These are phyloP conservation scores for Pseudachorutes palmiensis DNA, from an alignment of 1,140 invertebrate species.

Conservation along the genomic window DNA sequence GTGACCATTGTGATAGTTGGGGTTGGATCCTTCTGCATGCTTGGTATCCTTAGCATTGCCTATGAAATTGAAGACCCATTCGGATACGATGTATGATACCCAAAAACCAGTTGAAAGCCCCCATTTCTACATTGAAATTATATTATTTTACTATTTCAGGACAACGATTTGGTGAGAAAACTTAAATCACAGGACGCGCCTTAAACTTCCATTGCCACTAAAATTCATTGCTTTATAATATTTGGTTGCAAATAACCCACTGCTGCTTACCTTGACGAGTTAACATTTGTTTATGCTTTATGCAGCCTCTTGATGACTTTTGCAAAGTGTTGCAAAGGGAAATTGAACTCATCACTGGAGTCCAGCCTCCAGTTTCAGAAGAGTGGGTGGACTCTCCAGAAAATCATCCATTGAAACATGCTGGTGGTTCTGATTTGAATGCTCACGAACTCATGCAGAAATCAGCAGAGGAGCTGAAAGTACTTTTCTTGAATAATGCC, in stretches of 20 bases:
- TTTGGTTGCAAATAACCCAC: background rate
- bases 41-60: conserved; percentile 34
- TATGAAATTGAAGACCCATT: conserved; percentile 37
- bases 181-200: background rate
- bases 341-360: conserved; percentile 25
- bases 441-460: no score
- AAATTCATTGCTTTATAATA: background rate
- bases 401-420: background rate
- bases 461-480: no score
- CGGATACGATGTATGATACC: background rate
- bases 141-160: conserved; percentile 19
- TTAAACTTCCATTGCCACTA: background rate
- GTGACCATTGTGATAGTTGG: conserved; percentile 27
- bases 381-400: conserved; percentile 2
- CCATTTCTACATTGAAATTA: background rate
- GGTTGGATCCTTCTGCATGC: conserved; percentile 28
- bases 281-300: background rate
- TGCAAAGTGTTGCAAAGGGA: conserved; percentile 29
- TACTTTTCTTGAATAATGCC: no score
- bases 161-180: conserved; percentile 31
- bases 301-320: conserved; percentile 32
- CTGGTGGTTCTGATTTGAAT: no score
- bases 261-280: background rate
- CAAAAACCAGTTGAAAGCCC: background rate
- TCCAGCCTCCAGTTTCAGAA: conserved; percentile 9